Percentiles rank a stretch among this genome's conserved stretches.
Conservation (phyloP, 2,797 vertebrate genomes). For the Salmo trutta region DNA sequence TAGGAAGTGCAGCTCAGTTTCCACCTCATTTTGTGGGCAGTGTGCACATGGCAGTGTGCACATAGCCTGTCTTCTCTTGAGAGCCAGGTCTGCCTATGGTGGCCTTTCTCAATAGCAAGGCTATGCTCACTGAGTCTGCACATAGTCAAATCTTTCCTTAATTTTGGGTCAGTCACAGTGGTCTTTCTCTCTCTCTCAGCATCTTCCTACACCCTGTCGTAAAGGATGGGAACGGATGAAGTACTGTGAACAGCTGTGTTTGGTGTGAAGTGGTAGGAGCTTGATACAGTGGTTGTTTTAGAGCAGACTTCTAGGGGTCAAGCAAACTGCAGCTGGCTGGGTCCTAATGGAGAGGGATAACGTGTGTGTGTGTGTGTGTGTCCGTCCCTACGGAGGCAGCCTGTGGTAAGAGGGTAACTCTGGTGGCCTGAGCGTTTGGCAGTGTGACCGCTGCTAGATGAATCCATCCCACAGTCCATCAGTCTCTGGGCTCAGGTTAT, state of each 20-base stretch:
- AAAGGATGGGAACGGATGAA: constrained; percentile 27
- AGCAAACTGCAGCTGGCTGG: constrained; percentile 70
- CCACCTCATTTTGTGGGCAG: too few species aligned
- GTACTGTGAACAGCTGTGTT: constrained; percentile 59
- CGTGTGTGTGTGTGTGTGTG: constrained; percentile 10
- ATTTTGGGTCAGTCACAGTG: too few species aligned
- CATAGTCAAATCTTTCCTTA: too few species aligned
- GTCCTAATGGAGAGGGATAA: constrained; percentile 27
- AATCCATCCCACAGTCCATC: constrained; percentile 75
- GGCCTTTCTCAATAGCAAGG: too few species aligned
- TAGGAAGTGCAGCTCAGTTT: too few species aligned
- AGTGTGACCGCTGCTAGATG: constrained; percentile 66
- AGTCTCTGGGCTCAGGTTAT: constrained; percentile 73
- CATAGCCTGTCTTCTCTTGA: too few species aligned
- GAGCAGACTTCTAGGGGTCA: constrained; percentile 57
- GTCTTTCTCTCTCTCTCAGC: background rate
- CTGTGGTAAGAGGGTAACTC: constrained; percentile 68
- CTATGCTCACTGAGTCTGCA: too few species aligned
- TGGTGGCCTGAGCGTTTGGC: constrained; percentile 63
- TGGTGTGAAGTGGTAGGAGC: constrained; percentile 50
- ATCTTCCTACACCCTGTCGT: constrained; percentile 1
- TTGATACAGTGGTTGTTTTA: constrained; percentile 61
- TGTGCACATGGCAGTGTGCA: too few species aligned
- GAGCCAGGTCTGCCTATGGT: too few species aligned
- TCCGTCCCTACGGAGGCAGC: constrained; percentile 58